A percentile compares a stretch with the other conserved stretches of the same genome.
Evolutionary conservation across 2,113 vertebrate species (phyloP).

Genomic region (human (Homo sapiens)): DNA sequence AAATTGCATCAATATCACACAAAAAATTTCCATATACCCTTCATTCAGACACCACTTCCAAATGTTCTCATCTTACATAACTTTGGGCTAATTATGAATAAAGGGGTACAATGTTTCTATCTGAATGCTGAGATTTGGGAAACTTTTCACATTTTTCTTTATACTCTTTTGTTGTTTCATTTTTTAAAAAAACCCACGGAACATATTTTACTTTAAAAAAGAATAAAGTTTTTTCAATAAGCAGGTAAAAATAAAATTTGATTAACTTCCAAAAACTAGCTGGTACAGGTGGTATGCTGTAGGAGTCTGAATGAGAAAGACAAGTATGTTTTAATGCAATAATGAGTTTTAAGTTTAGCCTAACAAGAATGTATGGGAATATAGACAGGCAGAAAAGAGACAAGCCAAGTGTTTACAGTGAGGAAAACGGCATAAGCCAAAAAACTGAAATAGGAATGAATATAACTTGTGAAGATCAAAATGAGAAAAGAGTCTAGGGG

Average conservation of each 20-base stretch:
- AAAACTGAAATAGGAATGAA: constrained; percentile 9
- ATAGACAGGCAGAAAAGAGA: not conserved
- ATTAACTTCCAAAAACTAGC: constrained; percentile 29
- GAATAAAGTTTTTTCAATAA: not conserved
- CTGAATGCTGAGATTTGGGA: not conserved
- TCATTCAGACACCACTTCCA: not conserved
- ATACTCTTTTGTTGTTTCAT: not conserved
- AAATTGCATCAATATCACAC: not conserved
- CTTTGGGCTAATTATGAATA: not conserved
- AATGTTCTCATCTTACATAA: not conserved
- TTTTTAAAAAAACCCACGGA: not conserved
- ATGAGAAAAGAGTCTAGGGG: not conserved
- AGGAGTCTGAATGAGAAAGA: not conserved
- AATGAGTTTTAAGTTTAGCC: not conserved
- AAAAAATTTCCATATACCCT: not conserved
- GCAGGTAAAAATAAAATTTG: constrained; percentile 13
- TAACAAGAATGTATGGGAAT: not conserved
- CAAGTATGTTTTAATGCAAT: not conserved
- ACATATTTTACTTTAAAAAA: not conserved
- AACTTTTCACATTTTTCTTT: not conserved
- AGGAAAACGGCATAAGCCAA: constrained; percentile 32
- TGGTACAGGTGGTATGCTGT: not conserved
- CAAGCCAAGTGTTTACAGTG: not conserved
- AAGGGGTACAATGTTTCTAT: not conserved
- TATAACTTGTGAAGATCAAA: not conserved